phyloP scores from a whole-genome alignment of 2,888 invertebrate genomes.

The Ditula angustiorana region DNA sequence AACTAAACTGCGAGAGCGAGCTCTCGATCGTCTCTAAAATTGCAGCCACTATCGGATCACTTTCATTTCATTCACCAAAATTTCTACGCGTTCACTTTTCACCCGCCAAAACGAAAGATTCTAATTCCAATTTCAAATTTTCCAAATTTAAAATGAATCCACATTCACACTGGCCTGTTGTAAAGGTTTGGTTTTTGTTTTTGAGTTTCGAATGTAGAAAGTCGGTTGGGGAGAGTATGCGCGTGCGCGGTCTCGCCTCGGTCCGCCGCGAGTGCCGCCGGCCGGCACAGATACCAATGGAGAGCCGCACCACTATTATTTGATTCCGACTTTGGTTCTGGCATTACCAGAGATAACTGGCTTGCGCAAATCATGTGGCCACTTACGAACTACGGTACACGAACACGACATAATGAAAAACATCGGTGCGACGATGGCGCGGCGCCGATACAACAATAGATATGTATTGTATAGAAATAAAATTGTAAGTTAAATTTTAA shows the following conservation, averaged over 20 bases:
- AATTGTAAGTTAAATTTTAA: too few species aligned
- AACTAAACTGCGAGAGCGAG: constrained; percentile 44
- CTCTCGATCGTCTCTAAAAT: constrained; percentile 41
- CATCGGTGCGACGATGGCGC: neutral
- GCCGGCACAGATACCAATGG: constrained; percentile 52
- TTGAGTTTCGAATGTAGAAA: constrained; percentile 65
- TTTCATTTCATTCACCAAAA: constrained; percentile 54
- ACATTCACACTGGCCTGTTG: constrained; percentile 8
- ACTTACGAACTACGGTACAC: neutral
- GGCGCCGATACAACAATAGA: too few species aligned
- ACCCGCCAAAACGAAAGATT: constrained; percentile 32
- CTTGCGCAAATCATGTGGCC: neutral
- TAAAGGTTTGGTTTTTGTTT: constrained; percentile 28
- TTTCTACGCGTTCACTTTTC: constrained; percentile 43
- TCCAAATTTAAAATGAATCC: constrained; percentile 40
- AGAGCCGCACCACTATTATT: constrained; percentile 37
- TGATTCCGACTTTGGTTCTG: constrained; percentile 37
- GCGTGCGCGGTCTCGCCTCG: constrained; percentile 74
- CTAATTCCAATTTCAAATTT: constrained; percentile 39
- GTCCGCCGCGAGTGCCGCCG: constrained; percentile 67
- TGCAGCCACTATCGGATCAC: constrained; percentile 52
- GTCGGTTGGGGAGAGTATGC: constrained; percentile 67
- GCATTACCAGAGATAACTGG: neutral
- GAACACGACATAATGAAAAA: neutral
- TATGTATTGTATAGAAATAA: too few species aligned